Percentiles rank a stretch among this genome's conserved stretches.
phyloP scores from a whole-genome alignment of 2,888 invertebrate species.

The Phlogophora meticulosa region DNA sequence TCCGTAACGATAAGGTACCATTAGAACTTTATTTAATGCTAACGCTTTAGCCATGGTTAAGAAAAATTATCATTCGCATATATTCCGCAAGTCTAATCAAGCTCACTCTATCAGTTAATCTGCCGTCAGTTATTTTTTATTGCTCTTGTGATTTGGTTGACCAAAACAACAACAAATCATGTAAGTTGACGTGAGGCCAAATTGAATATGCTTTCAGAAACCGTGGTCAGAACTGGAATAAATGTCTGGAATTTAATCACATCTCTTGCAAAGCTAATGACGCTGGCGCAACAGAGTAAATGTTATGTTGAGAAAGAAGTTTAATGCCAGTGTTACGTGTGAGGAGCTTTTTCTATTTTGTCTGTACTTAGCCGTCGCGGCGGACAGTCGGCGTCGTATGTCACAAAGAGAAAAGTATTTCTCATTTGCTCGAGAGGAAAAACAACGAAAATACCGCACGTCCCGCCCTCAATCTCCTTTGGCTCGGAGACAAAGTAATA shows the following conservation, averaged over 20 bases:
- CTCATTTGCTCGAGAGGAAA: conserved; percentile 83
- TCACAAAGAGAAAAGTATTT: conserved; percentile 88
- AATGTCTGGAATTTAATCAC: conserved; percentile 66
- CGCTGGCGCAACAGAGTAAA: conserved; percentile 45
- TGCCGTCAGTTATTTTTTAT: conserved; percentile 1
- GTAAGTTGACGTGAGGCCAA: conserved; percentile 5
- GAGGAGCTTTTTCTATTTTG: conserved; percentile 67
- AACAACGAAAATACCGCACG: conserved; percentile 82
- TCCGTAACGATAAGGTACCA: neutral
- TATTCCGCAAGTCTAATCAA: conserved; percentile 6
- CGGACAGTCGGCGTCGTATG: conserved; percentile 81
- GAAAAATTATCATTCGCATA: too few relatives aligned
- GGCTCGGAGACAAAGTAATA: conserved; percentile 84
- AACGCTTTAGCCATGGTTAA: too few relatives aligned
- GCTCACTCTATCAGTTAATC: conserved; percentile 4
- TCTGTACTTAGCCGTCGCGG: conserved; percentile 73
- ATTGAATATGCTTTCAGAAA: conserved; percentile 8
- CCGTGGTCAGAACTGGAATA: conserved; percentile 3
- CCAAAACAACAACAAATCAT: conserved; percentile 17
- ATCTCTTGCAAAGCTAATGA: conserved; percentile 49
- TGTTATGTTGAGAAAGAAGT: conserved; percentile 62
- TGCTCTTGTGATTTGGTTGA: neutral
- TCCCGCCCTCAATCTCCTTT: conserved; percentile 84
- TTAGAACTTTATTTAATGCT: neutral
- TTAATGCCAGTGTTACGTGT: conserved; percentile 62